A percentile compares a stretch with the other conserved stretches of the same genome.
These are phyloP conservation scores for Zonotrichia albicollis DNA, from an alignment of 2,797 vertebrate species.

Conservation along the genomic window DNA sequence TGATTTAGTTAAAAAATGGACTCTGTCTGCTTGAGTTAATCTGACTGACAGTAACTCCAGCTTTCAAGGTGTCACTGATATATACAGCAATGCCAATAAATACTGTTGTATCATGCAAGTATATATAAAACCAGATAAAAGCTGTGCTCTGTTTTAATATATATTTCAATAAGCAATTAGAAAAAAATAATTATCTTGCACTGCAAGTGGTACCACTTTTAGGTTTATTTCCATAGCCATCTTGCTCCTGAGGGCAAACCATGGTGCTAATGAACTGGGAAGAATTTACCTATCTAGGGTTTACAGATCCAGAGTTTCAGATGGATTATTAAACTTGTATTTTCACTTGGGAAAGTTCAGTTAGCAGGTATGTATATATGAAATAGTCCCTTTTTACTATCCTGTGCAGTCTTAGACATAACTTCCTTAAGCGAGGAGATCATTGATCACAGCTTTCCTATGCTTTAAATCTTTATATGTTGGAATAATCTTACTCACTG, in stretches of 20 bases:
- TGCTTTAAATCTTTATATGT: neutral
- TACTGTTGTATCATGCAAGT: neutral
- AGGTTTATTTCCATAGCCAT: neutral
- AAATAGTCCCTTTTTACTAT: neutral
- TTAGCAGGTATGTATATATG: neutral
- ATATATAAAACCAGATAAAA: neutral
- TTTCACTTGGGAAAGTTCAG: neutral
- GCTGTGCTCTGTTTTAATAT: neutral
- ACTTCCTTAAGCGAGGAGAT: neutral
- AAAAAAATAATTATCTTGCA: neutral
- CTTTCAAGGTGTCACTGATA: neutral
- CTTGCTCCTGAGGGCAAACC: neutral
- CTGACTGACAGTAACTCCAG: neutral
- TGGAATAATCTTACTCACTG: neutral
- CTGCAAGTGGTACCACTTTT: neutral
- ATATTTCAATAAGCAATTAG: neutral
- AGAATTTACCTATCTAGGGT: neutral
- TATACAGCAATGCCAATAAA: neutral
- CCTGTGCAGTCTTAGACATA: neutral
- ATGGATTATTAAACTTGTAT: neutral
- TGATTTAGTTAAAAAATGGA: neutral
- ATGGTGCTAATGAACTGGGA: neutral
- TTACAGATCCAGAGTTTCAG: neutral
- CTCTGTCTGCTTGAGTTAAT: neutral
- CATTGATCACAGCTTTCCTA: neutral